phyloP scores from a whole-genome alignment of 2,797 vertebrate genomes.

The Arctocebus calabarensis region DNA sequence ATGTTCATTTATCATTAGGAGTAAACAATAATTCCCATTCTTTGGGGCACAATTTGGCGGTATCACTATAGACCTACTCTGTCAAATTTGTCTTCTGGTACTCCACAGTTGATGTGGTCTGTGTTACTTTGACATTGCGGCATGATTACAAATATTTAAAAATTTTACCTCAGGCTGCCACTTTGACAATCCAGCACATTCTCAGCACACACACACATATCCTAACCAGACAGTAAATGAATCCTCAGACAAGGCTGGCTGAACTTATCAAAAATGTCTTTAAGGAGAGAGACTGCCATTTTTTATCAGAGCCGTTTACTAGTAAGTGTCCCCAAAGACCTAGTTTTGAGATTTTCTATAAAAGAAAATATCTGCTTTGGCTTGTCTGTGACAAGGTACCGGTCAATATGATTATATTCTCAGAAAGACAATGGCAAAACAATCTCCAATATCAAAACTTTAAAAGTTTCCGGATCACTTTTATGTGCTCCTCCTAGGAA shows the following conservation, averaged over 20 bases:
- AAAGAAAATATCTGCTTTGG: not conserved
- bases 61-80: not conserved
- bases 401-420: not conserved
- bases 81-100: not conserved
- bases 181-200: not conserved
- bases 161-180: not conserved
- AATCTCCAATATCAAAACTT: not conserved
- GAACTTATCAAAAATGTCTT: not conserved
- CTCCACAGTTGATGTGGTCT: not conserved
- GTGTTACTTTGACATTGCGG: not conserved
- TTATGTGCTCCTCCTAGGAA: not conserved
- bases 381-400: not conserved
- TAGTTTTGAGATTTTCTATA: constrained; percentile 11
- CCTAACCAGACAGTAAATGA: not conserved
- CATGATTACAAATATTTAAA: constrained; percentile 17
- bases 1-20: not conserved
- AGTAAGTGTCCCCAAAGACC: not conserved
- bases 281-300: not conserved
- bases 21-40: not conserved
- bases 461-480: not conserved
- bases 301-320: not conserved
- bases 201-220: not conserved
- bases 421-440: not conserved
- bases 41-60: not conserved
- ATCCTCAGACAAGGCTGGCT: not conserved